A percentile compares a stretch with the other conserved stretches of the same genome.
Evolutionary conservation across 2,888 invertebrate species (phyloP).

Genomic region (Tricholauxania praeusta): DNA sequence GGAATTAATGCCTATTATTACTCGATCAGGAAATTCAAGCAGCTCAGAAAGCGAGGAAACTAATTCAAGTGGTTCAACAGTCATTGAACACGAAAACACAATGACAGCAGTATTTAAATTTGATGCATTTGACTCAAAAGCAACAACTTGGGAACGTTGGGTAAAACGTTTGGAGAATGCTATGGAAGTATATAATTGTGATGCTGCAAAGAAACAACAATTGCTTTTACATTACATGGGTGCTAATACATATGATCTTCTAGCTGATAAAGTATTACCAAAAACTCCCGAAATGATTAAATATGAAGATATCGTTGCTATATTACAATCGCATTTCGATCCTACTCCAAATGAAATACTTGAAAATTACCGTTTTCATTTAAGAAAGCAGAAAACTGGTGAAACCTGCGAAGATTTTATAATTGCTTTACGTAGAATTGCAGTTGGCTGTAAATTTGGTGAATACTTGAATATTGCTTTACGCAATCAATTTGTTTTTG

Average conservation of each 20-base stretch:
- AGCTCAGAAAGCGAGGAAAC: accelerated
- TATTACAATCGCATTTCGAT: background rate
- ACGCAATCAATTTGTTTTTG: constrained; percentile 36
- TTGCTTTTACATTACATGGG: too few relatives aligned
- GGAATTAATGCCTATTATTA: too few relatives aligned
- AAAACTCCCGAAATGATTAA: background rate
- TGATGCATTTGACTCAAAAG: too few relatives aligned
- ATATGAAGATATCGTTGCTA: background rate
- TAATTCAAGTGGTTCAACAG: too few relatives aligned
- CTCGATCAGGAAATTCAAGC: too few relatives aligned
- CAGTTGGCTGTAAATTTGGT: constrained; percentile 26
- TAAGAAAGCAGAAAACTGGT: constrained; percentile 15
- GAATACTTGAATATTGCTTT: constrained; percentile 26
- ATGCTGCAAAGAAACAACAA: too few relatives aligned
- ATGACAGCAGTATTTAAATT: too few relatives aligned
- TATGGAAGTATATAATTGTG: too few relatives aligned
- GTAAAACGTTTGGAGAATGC: too few relatives aligned
- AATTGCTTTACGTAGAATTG: constrained; percentile 1
- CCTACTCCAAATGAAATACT: constrained; percentile 18
- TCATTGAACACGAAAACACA: accelerated
- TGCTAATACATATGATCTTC: too few relatives aligned
- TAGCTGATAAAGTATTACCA: background rate
- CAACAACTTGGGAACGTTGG: too few relatives aligned
- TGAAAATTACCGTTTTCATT: constrained; percentile 31
- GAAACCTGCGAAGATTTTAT: background rate